Evolutionary conservation across 2,888 invertebrate species (phyloP), one percentile per base, ranked within the genome.

Genomic region (Drosophila paramelanica): DNA sequence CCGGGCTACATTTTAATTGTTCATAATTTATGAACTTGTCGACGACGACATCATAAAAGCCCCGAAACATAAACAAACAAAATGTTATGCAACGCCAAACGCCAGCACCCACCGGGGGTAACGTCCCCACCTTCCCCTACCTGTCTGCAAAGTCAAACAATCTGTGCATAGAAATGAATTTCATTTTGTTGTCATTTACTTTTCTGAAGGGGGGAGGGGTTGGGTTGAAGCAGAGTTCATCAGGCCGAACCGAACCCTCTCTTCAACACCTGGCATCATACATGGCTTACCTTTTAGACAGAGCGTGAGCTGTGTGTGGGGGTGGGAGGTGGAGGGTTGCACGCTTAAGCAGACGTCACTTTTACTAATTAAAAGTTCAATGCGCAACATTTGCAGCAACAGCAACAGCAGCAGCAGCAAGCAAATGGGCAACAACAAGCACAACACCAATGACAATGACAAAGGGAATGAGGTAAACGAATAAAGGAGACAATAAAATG

Each of bases 291-390:
- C 72, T 52, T 51, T 66, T 14, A 51, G 31, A 23, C 23, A 4
- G 23, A 23, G 23, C 4, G 23, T 23, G 23, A 23, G 4, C 4
- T 10, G 31, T 31, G 31, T 2, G 14, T 13, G 23, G 8, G 27
- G 0, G 25, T 14, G 20, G 33, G 1, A 10, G n/a, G 31, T 11
- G 23, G 20, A 4, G 75, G 55, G 59, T 60, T 43, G 53, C 36
- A 70, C 59, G 71, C 56, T 64, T 68, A 68, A 73, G 76, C 78
- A 69, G 69, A 77, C 77, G 52, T 77, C 76, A 79, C 86, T 64
- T 65, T 67, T 76, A 70, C 88, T 87, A 82, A 82, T 82, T 82
- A 88, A 83, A 83, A 83, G 82, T 83, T 83, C 82, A 84, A 83
- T 83, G 88, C 68, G 82, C 81, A 87, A 59, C 88, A 82, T 84